Conservation (phyloP, 2,797 vertebrate genomes). For the Zenarchopterus dispar region DNA sequence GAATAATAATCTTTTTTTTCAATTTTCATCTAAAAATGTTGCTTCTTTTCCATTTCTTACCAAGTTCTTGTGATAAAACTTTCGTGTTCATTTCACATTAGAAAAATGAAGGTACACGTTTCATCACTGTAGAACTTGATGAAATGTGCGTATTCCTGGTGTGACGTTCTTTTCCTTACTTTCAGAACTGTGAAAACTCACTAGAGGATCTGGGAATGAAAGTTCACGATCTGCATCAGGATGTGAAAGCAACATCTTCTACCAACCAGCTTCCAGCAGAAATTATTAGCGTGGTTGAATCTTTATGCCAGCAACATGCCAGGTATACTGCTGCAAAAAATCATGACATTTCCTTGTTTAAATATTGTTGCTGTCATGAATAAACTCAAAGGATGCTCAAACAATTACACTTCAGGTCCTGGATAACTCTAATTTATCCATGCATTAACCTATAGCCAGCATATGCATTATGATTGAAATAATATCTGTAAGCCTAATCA, state of each 20-base stretch:
- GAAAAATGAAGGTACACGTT: not conserved
- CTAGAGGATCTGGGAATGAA: conserved; percentile 66
- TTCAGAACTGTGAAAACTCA: conserved; percentile 74
- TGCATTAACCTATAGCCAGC: too few relatives aligned
- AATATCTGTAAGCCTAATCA: too few relatives aligned
- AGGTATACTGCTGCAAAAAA: conserved; percentile 57
- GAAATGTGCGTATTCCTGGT: too few relatives aligned
- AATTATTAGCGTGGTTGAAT: conserved; percentile 54
- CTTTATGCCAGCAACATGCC: conserved; percentile 75
- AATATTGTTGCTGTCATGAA: not conserved
- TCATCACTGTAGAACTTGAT: not conserved
- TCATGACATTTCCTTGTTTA: not conserved
- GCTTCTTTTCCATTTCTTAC: too few relatives aligned
- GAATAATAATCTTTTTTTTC: too few relatives aligned
- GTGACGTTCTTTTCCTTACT: not conserved
- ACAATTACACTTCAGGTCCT: too few relatives aligned
- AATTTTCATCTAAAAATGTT: too few relatives aligned
- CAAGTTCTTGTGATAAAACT: not conserved
- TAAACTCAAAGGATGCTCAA: not conserved
- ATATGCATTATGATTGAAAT: too few relatives aligned
- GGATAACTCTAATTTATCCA: too few relatives aligned
- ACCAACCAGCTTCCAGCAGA: conserved; percentile 68
- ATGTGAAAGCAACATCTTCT: conserved; percentile 38
- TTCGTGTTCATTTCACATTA: not conserved
- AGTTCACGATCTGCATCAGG: conserved; percentile 69